Conservation (phyloP, 2,797 vertebrate genomes). For the Takifugu ocellatus region DNA sequence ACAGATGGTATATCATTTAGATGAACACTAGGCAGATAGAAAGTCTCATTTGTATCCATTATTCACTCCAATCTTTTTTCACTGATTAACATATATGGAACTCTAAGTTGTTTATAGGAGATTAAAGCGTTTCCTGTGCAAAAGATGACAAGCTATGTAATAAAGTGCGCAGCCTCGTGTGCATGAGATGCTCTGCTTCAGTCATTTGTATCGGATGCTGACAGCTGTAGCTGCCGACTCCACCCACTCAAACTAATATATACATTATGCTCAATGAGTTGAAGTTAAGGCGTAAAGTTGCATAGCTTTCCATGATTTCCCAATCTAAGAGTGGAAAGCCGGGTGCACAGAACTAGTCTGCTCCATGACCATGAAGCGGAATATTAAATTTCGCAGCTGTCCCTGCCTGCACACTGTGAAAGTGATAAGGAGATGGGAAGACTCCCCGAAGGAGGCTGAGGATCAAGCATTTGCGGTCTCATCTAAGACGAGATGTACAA, state of each 20-base stretch:
- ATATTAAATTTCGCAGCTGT: conserved; percentile 62
- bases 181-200: conserved; percentile 25
- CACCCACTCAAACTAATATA: conserved; percentile 63
- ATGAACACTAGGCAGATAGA: no score
- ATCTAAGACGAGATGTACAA: no score
- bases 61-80: background rate
- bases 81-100: background rate
- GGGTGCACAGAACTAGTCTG: conserved; percentile 52
- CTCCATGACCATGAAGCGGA: conserved; percentile 61
- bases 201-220: conserved; percentile 37
- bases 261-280: conserved; percentile 59
- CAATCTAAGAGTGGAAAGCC: conserved; percentile 64
- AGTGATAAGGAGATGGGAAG: conserved; percentile 51
- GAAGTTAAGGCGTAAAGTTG: conserved; percentile 55
- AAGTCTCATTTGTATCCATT: background rate
- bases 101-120: background rate
- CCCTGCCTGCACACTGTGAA: conserved; percentile 38
- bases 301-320: conserved; percentile 60
- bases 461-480: conserved; percentile 13
- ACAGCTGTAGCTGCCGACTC: conserved; percentile 46
- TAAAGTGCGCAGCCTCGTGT: conserved; percentile 11
- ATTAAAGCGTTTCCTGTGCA: conserved; percentile 10
- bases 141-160: conserved; percentile 13
- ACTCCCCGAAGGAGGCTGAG: conserved; percentile 36
- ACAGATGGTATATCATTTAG: no score